Percentiles rank a stretch among this genome's conserved stretches.
phyloP scores from a whole-genome alignment of 2,113 vertebrate genomes.

The Galeopterus variegatus region DNA sequence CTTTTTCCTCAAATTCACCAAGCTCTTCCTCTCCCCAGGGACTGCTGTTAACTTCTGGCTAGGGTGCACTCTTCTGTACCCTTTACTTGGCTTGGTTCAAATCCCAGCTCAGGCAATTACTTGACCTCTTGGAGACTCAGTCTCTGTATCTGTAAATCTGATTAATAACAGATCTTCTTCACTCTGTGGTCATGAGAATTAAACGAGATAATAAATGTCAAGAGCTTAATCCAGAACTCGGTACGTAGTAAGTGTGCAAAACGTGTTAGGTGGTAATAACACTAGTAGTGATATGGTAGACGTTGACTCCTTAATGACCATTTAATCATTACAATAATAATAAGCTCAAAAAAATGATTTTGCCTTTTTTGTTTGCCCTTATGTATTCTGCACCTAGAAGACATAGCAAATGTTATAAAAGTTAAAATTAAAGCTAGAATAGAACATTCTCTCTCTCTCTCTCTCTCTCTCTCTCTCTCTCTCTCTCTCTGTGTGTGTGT shows the following conservation, averaged over 20 bases:
- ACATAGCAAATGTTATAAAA: not conserved
- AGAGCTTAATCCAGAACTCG: not conserved
- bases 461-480: not conserved
- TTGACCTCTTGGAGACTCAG: not conserved
- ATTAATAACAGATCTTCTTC: not conserved
- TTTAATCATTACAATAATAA: not conserved
- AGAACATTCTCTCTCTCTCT: not conserved
- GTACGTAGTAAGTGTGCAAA: not conserved
- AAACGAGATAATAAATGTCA: not conserved
- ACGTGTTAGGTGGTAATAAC: not conserved
- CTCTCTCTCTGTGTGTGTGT: not conserved
- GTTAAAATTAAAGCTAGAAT: not conserved
- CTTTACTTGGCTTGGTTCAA: not conserved
- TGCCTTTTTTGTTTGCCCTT: not conserved
- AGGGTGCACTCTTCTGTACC: not conserved
- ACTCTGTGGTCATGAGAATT: not conserved
- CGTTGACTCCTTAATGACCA: not conserved
- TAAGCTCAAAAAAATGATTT: not conserved
- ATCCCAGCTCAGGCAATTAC: slow-evolving; percentile 19
- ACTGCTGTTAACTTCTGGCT: not conserved
- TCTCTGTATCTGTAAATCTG: not conserved
- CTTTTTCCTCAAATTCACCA: not conserved
- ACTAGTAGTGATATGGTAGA: not conserved
- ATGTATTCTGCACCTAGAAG: not conserved
- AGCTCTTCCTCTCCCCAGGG: not conserved